phyloP scores from a whole-genome alignment of 1,140 invertebrate species.

The Ooceraea biroi region DNA sequence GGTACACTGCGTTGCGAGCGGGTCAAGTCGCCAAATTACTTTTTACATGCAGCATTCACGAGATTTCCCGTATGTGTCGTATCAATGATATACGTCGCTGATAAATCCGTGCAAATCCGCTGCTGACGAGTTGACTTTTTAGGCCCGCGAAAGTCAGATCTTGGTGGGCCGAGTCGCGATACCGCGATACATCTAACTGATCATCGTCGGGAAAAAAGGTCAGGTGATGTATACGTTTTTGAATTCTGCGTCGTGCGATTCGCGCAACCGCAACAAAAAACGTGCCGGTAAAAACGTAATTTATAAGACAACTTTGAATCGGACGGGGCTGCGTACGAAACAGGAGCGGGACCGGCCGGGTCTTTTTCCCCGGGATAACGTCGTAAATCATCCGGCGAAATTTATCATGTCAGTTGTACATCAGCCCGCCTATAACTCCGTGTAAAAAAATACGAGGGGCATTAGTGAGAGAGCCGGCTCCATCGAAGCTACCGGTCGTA shows the following conservation, averaged over 20 bases:
- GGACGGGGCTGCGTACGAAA: neutral
- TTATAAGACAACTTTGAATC: slow-evolving; percentile 7
- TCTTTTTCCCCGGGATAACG: neutral
- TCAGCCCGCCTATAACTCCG: neutral
- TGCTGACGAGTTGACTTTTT: neutral
- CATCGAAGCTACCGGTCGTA: neutral
- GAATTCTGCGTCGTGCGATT: neutral
- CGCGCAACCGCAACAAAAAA: neutral
- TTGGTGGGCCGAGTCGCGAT: neutral
- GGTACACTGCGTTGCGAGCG: slow-evolving; percentile 54
- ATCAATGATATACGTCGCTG: neutral
- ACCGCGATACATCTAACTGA: neutral
- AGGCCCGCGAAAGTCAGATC: neutral
- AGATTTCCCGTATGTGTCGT: neutral
- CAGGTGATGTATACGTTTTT: neutral
- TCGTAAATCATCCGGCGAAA: slow-evolving; percentile 35
- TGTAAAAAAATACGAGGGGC: slow-evolving; percentile 31
- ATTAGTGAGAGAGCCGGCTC: neutral
- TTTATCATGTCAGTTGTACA: slow-evolving; percentile 33
- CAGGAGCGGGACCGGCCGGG: neutral
- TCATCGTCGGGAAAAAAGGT: too few species aligned
- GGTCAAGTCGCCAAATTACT: slow-evolving; percentile 19
- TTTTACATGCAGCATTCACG: slow-evolving; percentile 14
- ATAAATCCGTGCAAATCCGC: neutral
- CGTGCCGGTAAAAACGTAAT: neutral